Evolutionary conservation across 2,797 vertebrate genomes (phyloP).

Genomic region (Rhyacichthys aspro): DNA sequence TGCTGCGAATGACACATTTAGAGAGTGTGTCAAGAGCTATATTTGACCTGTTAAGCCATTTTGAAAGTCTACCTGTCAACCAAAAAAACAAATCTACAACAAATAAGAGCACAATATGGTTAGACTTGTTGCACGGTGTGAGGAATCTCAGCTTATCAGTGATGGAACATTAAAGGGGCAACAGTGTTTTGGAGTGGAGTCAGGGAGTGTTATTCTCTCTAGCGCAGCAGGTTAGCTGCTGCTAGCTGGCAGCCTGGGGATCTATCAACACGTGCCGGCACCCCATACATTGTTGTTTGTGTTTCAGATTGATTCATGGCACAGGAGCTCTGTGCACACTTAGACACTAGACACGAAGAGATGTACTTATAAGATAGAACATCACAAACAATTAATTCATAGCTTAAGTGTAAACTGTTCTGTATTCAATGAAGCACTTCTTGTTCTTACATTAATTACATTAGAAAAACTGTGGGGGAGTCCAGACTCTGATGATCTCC

Average conservation of each 20-base stretch:
- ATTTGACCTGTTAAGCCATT: too few relatives aligned
- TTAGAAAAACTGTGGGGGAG: too few relatives aligned
- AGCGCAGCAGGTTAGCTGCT: slow-evolving; percentile 57
- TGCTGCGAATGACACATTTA: neutral
- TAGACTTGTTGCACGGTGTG: slow-evolving; percentile 15
- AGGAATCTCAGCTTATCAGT: slow-evolving; percentile 38
- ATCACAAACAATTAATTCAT: neutral
- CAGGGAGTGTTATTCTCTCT: slow-evolving; percentile 34
- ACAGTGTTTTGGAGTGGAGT: slow-evolving; percentile 32
- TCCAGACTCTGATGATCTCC: too few relatives aligned
- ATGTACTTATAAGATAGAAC: neutral
- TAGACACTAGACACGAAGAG: neutral
- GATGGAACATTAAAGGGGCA: slow-evolving; percentile 47
- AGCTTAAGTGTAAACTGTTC: too few relatives aligned
- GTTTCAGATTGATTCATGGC: slow-evolving; percentile 27
- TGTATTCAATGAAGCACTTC: too few relatives aligned
- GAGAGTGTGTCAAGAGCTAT: too few relatives aligned
- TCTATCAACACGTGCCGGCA: slow-evolving; percentile 35
- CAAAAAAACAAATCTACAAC: neutral
- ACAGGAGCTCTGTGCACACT: neutral
- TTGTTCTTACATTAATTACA: too few relatives aligned
- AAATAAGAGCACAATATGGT: neutral
- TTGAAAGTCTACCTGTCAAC: neutral
- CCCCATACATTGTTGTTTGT: slow-evolving; percentile 16
- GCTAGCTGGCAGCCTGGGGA: slow-evolving; percentile 34